These are phyloP conservation scores for Ridgeia piscesae DNA, from an alignment of 1,140 invertebrate species.

Conservation along the genomic window DNA sequence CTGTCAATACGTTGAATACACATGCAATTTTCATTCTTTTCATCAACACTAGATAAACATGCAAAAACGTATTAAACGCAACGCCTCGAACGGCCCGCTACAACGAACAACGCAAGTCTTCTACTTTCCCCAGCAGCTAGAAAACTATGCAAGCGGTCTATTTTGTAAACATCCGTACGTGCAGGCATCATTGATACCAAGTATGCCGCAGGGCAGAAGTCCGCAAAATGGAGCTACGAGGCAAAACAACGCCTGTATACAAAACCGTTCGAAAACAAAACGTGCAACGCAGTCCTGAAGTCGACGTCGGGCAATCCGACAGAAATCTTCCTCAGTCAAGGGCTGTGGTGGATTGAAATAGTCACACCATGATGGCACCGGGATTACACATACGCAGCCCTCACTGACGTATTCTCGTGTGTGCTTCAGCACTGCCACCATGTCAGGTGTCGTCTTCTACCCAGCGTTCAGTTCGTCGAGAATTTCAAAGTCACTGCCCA, in stretches of 20 bases:
- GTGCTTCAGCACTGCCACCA: background rate
- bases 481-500: conserved; percentile 45
- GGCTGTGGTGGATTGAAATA: background rate
- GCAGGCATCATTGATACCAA: background rate
- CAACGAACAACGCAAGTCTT: background rate
- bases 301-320: background rate
- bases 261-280: background rate
- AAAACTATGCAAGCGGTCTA: background rate
- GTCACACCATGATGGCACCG: background rate
- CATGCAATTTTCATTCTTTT: background rate
- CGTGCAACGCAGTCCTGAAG: background rate
- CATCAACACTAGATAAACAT: background rate
- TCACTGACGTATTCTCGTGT: no score
- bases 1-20: background rate
- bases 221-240: background rate
- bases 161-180: background rate
- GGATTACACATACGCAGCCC: background rate
- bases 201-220: background rate
- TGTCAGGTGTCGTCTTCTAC: background rate
- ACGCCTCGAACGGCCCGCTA: background rate
- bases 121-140: background rate
- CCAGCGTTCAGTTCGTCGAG: conserved; percentile 33
- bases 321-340: background rate
- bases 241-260: background rate
- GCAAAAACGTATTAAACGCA: background rate